Conservation (phyloP, 2,797 vertebrate species). For the Spinus olivaceus region DNA sequence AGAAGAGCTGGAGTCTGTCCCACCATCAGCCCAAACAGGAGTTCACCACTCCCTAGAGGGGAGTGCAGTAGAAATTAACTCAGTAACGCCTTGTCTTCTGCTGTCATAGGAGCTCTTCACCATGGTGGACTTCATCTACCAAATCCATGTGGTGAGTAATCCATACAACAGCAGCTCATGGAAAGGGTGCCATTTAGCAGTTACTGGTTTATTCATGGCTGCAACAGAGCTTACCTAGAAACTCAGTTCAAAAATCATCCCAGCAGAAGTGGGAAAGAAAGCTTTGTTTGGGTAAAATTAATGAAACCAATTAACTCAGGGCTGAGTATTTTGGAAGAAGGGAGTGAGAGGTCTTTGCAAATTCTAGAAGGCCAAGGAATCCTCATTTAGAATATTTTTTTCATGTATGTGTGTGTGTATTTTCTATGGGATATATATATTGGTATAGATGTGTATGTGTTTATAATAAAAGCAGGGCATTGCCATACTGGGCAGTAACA, state of each 20-base stretch:
- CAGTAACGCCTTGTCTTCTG: not conserved
- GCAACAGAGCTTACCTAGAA: not conserved
- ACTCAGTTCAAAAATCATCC: not conserved
- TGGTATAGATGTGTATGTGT: not conserved
- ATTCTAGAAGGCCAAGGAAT: not conserved
- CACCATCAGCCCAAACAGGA: not conserved
- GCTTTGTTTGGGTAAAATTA: not conserved
- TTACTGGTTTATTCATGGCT: not conserved
- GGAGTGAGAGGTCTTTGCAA: not conserved
- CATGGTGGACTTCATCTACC: not conserved
- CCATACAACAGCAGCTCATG: not conserved
- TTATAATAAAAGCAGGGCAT: not conserved
- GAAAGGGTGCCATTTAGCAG: not conserved
- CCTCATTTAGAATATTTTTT: not conserved
- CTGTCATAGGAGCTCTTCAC: not conserved
- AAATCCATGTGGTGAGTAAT: not conserved
- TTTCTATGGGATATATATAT: accelerated
- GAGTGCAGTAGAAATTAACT: not conserved
- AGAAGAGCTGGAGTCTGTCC: not conserved
- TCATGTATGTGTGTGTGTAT: not conserved
- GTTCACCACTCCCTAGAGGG: not conserved
- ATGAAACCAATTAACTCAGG: not conserved
- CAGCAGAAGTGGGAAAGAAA: not conserved
- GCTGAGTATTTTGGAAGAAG: not conserved
- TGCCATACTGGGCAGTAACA: not conserved